Evolutionary conservation across 2,888 invertebrate genomes (phyloP), one percentile per base, ranked within the genome.

Genomic region (Thereva nobilitata): DNA sequence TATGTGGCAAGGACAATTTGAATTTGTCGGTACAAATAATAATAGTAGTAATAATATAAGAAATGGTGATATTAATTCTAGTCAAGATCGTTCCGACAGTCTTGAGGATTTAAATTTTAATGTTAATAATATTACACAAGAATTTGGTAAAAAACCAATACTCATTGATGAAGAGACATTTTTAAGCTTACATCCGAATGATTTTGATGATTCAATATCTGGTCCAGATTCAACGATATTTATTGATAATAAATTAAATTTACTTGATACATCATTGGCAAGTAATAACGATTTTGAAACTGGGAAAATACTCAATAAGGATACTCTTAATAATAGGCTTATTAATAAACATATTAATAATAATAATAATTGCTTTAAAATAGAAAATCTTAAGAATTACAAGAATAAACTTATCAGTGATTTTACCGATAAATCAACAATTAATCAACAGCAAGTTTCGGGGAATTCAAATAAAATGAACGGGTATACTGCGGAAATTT

Each of bases 1-100:
- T 77, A 88, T 92, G 87, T 93, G 92, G 92, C 91, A 92, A 79
- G 92, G 92, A 68, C 92, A 92, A 82, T 93, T 93, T 76, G 90
- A 92, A 82, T 91, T 92, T 80, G 86, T 91, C 73, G 91, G 91
- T 50, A 68, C 73, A 73, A 73, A 70, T 71, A 70, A 73, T 69
- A 69, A 66, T 74, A 69, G 59, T 72, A 69, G 49, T 45, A 68
- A 67, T 40, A 63, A 52, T 42, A 41, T 49, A 38, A 68, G 57
- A 44, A 70, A 57, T 23, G 74, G 74, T 70, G 12, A 56, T 42
- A 76, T 76, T 65, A 74, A 73, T 70, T 71, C 75, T 74, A 75
- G 75, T 73, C 77, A 75, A 64, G 66, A 67, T 54, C 40, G 76
- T 8, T 77, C 73, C 12, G 80, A 79, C 12, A 80, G 80, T 72